Base-by-base conservation (phyloP, 2,888 invertebrate species). In the Monochamus alternatus region DNA sequence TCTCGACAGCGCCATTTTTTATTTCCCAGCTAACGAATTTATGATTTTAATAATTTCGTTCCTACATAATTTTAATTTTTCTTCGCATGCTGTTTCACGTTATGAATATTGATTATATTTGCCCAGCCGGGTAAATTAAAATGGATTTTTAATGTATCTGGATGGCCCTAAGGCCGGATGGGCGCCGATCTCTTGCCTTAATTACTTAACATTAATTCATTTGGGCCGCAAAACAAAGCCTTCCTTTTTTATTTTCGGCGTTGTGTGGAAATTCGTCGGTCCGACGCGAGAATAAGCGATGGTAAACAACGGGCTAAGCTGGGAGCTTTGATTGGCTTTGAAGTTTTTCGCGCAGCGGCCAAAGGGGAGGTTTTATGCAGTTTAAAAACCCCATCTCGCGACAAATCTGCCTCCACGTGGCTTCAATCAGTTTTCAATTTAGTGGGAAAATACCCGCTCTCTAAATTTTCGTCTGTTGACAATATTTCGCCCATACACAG, bases 1-100 rank as follows among this genome's bases (percentile, higher is more conserved):
- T 75, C 81, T 77, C 82, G 84, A 84, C 84, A 81, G 81, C 77
- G 77, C 80, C 83, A 83, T 84, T 84, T 84, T 82, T 84, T 80
- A 80, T 74, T 76, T 75, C 69, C 58, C 73, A 51, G 73, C 74
- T 65, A 69, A 74, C 72, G 75, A 76, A 77, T 76, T 78, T 73
- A 76, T 78, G 74, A 77, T 73, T 80, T 76, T 76, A 76, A 80
- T 78, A 74, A 69, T 74, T 74, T 72, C 59, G 70, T 60, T 76
- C 73, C 64, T 63, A 78, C 69, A 73, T 70, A 73, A 78, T 75
- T 71, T 74, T 75, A 75, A 78, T 78, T 71, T 75, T 76, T 72
- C 73, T 59, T 70, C 64, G 55, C 66, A 60, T 43, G 38, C 30
- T 69, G 60, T 69, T 69, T 64, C 22, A 47, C 64, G 64, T 51